Percentiles rank a stretch among this genome's conserved stretches.
These are phyloP conservation scores for Hydropotes inermis DNA, from an alignment of 2,113 vertebrate genomes.

Conservation along the genomic window DNA sequence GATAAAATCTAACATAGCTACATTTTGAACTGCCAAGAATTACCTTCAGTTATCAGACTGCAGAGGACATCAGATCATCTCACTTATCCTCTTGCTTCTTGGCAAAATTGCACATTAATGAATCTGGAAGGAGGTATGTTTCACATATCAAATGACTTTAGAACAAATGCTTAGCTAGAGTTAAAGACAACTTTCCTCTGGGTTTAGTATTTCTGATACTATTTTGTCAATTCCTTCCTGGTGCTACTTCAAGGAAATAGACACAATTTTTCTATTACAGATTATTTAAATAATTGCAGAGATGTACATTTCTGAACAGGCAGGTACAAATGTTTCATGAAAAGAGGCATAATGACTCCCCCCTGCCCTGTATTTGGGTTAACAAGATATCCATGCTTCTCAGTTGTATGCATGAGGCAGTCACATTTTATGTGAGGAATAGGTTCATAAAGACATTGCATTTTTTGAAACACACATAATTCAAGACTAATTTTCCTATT, in stretches of 20 bases:
- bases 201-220: background rate
- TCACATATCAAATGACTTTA: background rate
- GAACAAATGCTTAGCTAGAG: background rate
- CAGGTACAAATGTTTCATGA: background rate
- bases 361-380: background rate
- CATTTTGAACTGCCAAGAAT: background rate
- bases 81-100: background rate
- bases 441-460: slow-evolving; percentile 42
- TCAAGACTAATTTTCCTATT: slow-evolving; percentile 56
- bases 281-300: background rate
- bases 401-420: background rate
- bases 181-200: background rate
- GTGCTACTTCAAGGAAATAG: background rate
- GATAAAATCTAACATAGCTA: background rate
- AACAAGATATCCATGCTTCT: background rate
- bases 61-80: slow-evolving; percentile 17
- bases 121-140: background rate
- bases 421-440: slow-evolving; percentile 34
- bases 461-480: slow-evolving; percentile 56
- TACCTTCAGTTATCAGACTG: background rate
- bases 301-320: background rate
- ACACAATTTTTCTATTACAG: background rate
- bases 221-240: background rate
- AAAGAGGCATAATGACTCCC: background rate
- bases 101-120: background rate